These are phyloP conservation scores for Plectrocnemia conspersa DNA, from an alignment of 1,140 invertebrate genomes.

Conservation along the genomic window DNA sequence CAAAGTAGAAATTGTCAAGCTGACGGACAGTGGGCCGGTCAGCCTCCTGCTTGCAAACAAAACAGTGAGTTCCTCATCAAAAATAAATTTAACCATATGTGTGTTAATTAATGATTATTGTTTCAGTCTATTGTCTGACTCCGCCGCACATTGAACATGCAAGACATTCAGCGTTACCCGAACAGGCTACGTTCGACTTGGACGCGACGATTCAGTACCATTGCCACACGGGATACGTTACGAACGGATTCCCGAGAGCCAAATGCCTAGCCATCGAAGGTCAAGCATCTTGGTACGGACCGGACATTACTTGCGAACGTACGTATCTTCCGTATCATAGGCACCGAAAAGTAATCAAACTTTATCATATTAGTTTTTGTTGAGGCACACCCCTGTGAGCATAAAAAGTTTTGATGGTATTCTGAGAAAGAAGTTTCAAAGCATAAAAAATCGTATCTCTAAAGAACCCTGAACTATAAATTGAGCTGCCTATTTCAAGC, in stretches of 20 bases:
- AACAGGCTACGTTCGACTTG: slow-evolving; percentile 77
- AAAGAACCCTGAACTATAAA: too few species aligned
- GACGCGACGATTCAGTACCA: slow-evolving; percentile 84
- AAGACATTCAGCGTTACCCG: slow-evolving; percentile 74
- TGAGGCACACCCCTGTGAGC: too few species aligned
- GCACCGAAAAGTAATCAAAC: too few species aligned
- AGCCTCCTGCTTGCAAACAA: slow-evolving; percentile 80
- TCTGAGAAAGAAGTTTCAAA: too few species aligned
- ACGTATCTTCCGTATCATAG: too few species aligned
- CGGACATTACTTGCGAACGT: slow-evolving; percentile 92
- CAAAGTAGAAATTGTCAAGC: slow-evolving; percentile 81
- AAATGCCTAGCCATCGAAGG: slow-evolving; percentile 89
- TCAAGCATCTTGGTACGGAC: slow-evolving; percentile 85
- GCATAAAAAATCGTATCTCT: too few species aligned
- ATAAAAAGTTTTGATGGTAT: too few species aligned
- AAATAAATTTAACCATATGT: too few species aligned
- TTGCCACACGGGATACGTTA: slow-evolving; percentile 84
- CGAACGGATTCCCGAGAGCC: slow-evolving; percentile 76
- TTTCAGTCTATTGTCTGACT: slow-evolving; percentile 76
- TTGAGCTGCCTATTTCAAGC: too few species aligned
- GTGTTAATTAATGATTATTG: not conserved
- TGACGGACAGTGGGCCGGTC: slow-evolving; percentile 88
- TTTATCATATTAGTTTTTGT: too few species aligned
- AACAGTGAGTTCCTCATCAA: slow-evolving; percentile 62
- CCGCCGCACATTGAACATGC: slow-evolving; percentile 86